A percentile compares a stretch with the other conserved stretches of the same genome.
These are phyloP conservation scores for Drosophila birchii DNA, from an alignment of 2,888 invertebrate genomes.

Conservation along the genomic window DNA sequence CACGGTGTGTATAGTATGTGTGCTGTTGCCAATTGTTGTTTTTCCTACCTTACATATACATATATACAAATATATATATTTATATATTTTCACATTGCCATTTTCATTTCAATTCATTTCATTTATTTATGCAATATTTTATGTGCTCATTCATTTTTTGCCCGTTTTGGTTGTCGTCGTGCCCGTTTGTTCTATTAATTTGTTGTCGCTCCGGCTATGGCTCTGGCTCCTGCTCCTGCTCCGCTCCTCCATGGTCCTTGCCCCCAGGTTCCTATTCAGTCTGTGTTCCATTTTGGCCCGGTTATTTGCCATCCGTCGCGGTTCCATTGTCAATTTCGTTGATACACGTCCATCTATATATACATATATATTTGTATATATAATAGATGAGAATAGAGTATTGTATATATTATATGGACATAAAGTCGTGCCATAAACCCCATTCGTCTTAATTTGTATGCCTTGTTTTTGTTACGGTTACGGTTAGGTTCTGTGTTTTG, in stretches of 20 bases:
- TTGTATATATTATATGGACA: constrained; percentile 25
- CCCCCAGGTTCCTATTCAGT: constrained; percentile 11
- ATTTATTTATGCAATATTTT: constrained; percentile 80
- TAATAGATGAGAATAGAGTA: constrained; percentile 3
- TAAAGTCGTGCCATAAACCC: constrained; percentile 69
- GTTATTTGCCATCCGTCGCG: constrained; percentile 44
- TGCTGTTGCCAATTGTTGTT: constrained; percentile 54
- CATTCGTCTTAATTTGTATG: constrained; percentile 75
- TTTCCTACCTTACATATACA: constrained; percentile 47
- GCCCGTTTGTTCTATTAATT: constrained; percentile 64
- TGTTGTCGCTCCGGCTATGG: constrained; percentile 57
- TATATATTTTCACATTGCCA: constrained; percentile 68
- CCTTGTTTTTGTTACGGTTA: constrained; percentile 48
- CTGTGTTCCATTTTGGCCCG: constrained; percentile 42
- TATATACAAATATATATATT: constrained; percentile 4
- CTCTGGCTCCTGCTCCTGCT: constrained; percentile 36
- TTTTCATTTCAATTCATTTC: constrained; percentile 78
- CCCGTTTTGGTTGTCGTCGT: constrained; percentile 46
- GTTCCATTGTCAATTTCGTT: constrained; percentile 63
- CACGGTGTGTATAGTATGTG: constrained; percentile 32
- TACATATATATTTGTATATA: constrained; percentile 21
- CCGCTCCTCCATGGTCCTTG: constrained; percentile 10
- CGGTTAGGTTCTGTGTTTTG: constrained; percentile 41
- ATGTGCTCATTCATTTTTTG: constrained; percentile 69
- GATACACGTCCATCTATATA: constrained; percentile 27